A percentile compares a stretch with the other conserved stretches of the same genome.
Evolutionary conservation across 2,888 invertebrate genomes (phyloP).

Genomic region (Lasioglossum oenotherae): DNA sequence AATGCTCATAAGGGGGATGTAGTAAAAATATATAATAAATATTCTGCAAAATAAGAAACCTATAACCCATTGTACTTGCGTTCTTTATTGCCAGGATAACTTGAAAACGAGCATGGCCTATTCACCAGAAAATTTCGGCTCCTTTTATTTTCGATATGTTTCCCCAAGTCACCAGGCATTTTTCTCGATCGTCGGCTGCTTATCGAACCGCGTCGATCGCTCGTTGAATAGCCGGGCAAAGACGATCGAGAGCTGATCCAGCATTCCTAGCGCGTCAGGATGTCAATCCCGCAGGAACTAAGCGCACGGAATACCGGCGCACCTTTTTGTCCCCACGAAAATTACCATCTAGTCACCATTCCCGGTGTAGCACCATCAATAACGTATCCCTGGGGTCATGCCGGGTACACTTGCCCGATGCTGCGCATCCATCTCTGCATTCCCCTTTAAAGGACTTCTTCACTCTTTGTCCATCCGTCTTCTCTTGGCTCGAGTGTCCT

Average conservation of each 20-base stretch:
- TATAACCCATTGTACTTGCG: too few species aligned
- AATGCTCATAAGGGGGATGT: too few species aligned
- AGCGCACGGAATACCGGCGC: conserved; percentile 49
- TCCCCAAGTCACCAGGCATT: background rate
- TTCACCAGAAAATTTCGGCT: background rate
- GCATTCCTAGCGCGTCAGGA: conserved; percentile 64
- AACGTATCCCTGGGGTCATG: conserved; percentile 45
- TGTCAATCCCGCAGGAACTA: conserved; percentile 53
- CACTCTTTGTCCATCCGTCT: conserved; percentile 42
- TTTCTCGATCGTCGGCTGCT: conserved; percentile 21
- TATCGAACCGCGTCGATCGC: conserved; percentile 44
- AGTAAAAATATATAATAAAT: too few species aligned
- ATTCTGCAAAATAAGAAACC: too few species aligned
- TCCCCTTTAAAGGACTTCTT: conserved; percentile 25
- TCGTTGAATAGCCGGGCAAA: conserved; percentile 5
- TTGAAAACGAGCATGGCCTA: too few species aligned
- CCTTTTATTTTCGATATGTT: background rate
- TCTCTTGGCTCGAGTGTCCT: conserved; percentile 29
- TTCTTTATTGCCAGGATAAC: too few species aligned
- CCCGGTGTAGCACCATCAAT: conserved; percentile 67
- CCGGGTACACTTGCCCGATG: conserved; percentile 26
- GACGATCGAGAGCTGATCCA: conserved; percentile 48
- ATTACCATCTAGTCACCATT: conserved; percentile 74
- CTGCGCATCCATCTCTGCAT: conserved; percentile 54
- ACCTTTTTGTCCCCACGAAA: conserved; percentile 60